Evolutionary conservation across 2,113 vertebrate genomes (phyloP), one percentile per base, ranked within the genome.

Genomic region (Melanerpes aurifrons): DNA sequence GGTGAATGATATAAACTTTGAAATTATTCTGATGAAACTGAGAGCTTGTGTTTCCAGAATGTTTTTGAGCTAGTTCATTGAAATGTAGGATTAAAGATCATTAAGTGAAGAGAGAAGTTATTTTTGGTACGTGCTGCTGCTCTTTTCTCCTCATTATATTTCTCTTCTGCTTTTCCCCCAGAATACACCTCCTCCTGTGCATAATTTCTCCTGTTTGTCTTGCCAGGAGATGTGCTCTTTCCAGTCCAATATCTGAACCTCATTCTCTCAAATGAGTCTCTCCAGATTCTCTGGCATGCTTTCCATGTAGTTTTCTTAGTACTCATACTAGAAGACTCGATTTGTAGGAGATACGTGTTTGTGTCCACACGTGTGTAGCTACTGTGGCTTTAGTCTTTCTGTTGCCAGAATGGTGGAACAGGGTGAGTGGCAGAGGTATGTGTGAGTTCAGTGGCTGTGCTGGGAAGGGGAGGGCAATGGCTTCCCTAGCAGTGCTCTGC

Each of bases 321-420:
- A 48, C 8, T 67, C n/a, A 6, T 10, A 5, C 35, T 11, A 2
- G 28, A 31, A 48, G 20, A 28, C 35, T 14, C 26, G 43, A 2
- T 16, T 40, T 48, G 31, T 0, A 0, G 22, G 8, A 2, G 12
- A 10, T 4, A 15, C 3, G 20, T 37, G n/a, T 66, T 28, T 31
- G 32, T 7, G 3, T 11, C 7, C 17, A 8, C 0, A 0, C 8
- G 0, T 3, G 12, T 15, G 81, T 12, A 45, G 15, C 22, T 40
- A 1, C 43, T 12, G 14, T 2, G 7, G 1, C 24, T 62, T 62
- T 29, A 17, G 22, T 16, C 32, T 63, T 50, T 2, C 6, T 9
- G 4, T 16, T 56, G 26, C 14, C 1, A 3, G 68, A 18, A 6
- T 5, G 19, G 14, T 11, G 3, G 12, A 45, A 31, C 0, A 47